Base-by-base conservation (phyloP, 2,888 invertebrate genomes). In the Platycheirus rosarum region DNA sequence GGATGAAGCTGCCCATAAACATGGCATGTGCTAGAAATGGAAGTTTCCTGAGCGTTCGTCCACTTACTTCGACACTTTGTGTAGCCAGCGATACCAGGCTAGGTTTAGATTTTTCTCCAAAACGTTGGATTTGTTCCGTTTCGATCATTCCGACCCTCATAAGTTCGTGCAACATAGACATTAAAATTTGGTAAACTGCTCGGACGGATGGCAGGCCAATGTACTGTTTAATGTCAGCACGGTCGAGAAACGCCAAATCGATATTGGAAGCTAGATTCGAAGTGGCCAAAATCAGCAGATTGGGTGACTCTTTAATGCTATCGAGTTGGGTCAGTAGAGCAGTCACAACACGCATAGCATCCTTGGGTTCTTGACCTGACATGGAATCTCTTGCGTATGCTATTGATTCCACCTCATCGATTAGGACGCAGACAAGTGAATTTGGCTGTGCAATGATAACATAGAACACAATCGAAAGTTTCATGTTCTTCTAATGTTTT, bases 381-480 rank as follows among this genome's bases (percentile, higher is more conserved):
- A 95, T 93, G 5, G 95, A 92, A 86, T 94, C 93, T 23, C 99
- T 93, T 6, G 97, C 96, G 88, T 96, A 96, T 2, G 98, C 96
- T 86, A 99, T 92, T 63, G 98, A 98, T 92, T 99, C 98, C 6
- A 98, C 95, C 92, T 99, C 99, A 91, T 99, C 99, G 74, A 99
- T 97, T 3, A 99, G 92, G 57, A 99, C 95, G 88, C 95, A 96
- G 0, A 97, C 95, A 23, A 99, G 92, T 66, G 95, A 93, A 11
- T 94, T 92, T 0, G 92, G 91, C 89, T 98, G 95, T 82, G 95
- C 94, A 5, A 95, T 92, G 8, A 97, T 92, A n/a, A n/a, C n/a
- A n/a, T n/a, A n/a, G n/a, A n/a, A n/a, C n/a, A n/a, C n/a, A n/a
- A n/a, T n/a, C n/a, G n/a, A n/a, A n/a, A n/a, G n/a, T n/a, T n/a